Conservation (phyloP, 2,797 vertebrate genomes). For the Bryconaethiops microstoma region DNA sequence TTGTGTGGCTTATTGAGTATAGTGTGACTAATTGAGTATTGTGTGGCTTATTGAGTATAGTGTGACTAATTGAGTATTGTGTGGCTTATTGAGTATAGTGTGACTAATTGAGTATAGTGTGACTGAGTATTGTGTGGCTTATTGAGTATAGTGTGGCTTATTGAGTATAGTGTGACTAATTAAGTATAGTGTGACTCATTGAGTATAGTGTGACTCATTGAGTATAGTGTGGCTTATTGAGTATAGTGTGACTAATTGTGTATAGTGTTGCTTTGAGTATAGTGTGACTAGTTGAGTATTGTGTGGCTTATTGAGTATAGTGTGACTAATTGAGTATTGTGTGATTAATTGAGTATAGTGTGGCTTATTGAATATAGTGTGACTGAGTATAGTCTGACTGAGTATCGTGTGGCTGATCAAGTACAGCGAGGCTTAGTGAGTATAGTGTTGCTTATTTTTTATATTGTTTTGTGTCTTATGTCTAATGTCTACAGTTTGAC, state of each 20-base stretch:
- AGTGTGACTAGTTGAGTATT: not conserved
- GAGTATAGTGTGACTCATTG: not conserved
- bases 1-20: no score
- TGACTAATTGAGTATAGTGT: not conserved
- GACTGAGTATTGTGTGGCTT: not conserved
- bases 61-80: no score
- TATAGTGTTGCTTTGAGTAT: not conserved
- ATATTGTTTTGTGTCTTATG: no score
- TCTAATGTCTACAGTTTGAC: no score
- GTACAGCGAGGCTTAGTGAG: no score
- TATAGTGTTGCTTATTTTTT: no score
- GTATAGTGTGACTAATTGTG: not conserved
- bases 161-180: not conserved
- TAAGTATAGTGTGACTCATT: not conserved
- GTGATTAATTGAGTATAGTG: not conserved
- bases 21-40: no score
- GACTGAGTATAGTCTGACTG: not conserved
- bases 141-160: not conserved
- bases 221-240: not conserved
- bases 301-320: not conserved
- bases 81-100: slow-evolving; percentile 47
- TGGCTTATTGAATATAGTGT: not conserved
- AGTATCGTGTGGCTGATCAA: no score
- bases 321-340: not conserved
- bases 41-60: no score